Evolutionary conservation across 1,140 invertebrate species (phyloP), one percentile per base, ranked within the genome.

Genomic region (Musca domestica): DNA sequence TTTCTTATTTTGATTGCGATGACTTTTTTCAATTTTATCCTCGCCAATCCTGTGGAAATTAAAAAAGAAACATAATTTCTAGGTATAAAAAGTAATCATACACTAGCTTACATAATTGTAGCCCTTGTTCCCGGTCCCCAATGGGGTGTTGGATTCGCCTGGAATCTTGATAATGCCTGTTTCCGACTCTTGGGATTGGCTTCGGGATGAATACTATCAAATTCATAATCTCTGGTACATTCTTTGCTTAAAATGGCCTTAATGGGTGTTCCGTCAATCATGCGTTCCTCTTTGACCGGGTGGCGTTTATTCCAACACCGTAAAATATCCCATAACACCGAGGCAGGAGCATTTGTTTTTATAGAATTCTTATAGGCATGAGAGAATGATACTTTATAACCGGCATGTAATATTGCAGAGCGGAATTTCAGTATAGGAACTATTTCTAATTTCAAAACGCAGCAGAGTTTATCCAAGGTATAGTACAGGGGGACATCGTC

Each of bases 261-360:
- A 0, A 87, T 83, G 1, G 86, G 80, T 23, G 83, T 85, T 54
- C 87, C 85, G 2, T 83, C 78, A 63, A 84, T 80, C 65, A 89
- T 76, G 69, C 87, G 86, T 68, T 83, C 78, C 46, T 83, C 74
- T 64, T 85, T 85, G 17, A 87, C 84, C 1, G 91, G 91, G 74
- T 91, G 84, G 14, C 80, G 75, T 69, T 90, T 88, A 72, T 89
- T 89, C 94, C 95, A 97, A 25, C 86, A 85, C 71, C 92, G 84
- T 65, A 98, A 86, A n/a, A 98, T 89, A 82, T 97, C 95, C 98
- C 97, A 99, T 15, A 99, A 81, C 17, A 98, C 85, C 4, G 85
- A 78, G 46, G 88, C 82, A 0, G 98, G 95, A 0, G 98, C 97
- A 83, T 96, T 85, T 0, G 98, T 99, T 85, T 99, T 99, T 3